phyloP scores from a whole-genome alignment of 2,797 vertebrate species.

The Clarias pachynema region DNA sequence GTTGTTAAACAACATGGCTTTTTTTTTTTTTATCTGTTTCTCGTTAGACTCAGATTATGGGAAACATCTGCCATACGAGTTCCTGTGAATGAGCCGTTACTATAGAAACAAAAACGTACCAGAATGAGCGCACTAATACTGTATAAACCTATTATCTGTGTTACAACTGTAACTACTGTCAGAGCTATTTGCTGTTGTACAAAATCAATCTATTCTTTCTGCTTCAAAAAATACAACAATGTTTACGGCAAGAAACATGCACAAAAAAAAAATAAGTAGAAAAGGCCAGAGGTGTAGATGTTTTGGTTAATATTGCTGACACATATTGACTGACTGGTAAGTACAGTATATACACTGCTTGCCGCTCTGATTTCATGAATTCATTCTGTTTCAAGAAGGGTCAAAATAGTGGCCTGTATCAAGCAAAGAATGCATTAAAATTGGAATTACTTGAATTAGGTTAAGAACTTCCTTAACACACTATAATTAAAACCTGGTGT shows the following conservation, averaged over 20 bases:
- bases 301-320: not conserved
- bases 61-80: not conserved
- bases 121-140: not conserved
- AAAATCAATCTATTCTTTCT: not conserved
- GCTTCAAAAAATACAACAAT: not conserved
- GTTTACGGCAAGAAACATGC: too few species aligned
- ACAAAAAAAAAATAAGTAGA: not conserved
- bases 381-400: too few species aligned
- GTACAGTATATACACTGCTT: not conserved
- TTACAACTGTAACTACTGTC: not conserved
- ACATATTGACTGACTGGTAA: not conserved
- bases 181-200: too few species aligned
- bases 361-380: too few species aligned
- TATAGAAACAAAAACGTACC: conserved; percentile 7
- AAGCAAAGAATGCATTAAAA: too few species aligned
- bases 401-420: too few species aligned
- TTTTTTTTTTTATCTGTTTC: not conserved
- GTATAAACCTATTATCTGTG: not conserved
- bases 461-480: too few species aligned
- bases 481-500: too few species aligned
- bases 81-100: conserved; percentile 6
- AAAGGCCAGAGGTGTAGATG: not conserved
- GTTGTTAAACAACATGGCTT: not conserved
- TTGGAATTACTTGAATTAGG: too few species aligned
- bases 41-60: not conserved